Evolutionary conservation across 1,140 invertebrate species (phyloP).

Genomic region (Drosophila trapezifrons): DNA sequence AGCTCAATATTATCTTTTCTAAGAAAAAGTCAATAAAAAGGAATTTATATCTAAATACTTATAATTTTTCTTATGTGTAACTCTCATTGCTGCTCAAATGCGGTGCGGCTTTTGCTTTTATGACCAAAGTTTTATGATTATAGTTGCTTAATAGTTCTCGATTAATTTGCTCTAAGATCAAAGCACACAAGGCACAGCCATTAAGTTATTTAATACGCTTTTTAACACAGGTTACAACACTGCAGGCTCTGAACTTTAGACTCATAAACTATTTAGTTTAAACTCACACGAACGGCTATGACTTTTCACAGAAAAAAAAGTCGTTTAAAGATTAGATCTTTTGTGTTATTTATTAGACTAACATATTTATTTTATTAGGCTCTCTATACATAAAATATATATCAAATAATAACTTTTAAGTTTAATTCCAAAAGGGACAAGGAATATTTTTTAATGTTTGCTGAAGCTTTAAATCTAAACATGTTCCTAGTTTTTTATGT

Average conservation of each 20-base stretch:
- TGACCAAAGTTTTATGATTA: background rate
- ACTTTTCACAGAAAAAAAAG: background rate
- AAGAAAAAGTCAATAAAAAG: background rate
- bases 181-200: slow-evolving; percentile 4
- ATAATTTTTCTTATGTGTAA: background rate
- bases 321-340: background rate
- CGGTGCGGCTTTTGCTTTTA: background rate
- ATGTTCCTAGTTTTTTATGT: too few species aligned
- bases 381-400: too few species aligned
- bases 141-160: slow-evolving; percentile 25
- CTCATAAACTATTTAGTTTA: background rate
- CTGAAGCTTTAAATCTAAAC: background rate
- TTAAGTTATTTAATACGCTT: background rate
- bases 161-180: background rate
- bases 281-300: background rate
- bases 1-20: background rate
- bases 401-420: too few species aligned
- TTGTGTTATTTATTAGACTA: too few species aligned
- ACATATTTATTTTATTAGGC: too few species aligned
- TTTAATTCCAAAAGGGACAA: too few species aligned
- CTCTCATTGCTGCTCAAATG: slow-evolving; percentile 14
- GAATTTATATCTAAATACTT: background rate
- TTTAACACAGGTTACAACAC: background rate
- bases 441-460: too few species aligned
- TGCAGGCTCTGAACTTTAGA: background rate